Evolutionary conservation across 2,797 vertebrate genomes (phyloP), one percentile per base, ranked within the genome.

Genomic region (Sebastes itinus): DNA sequence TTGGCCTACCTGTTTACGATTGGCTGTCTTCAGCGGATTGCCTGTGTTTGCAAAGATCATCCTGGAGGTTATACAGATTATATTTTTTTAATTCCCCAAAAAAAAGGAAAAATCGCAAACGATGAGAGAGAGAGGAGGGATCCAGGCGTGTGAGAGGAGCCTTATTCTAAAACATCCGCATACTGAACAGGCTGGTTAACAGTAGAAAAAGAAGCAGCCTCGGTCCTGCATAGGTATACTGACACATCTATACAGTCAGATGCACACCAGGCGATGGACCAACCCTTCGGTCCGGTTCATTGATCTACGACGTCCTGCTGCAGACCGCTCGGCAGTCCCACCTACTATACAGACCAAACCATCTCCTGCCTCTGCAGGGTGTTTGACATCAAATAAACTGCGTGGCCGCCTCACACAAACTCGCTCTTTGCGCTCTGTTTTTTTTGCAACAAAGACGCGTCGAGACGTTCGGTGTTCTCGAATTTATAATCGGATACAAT

Each of bases 41-140:
- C 95, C 96, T 81, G 97, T 97, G 91, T 96, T 97, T 80, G 98
- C 97, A 95, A 99, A 99, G 94, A 99, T 99, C 98, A 99, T 99
- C 92, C 90, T 95, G 94, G 91, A 94, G 93, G 87, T 92, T 92
- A 42, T 42, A 85, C 30, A 64, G 84, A 85, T 85, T 23, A 35
- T 79, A 13, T 32, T 20, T 61, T 76, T 78, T 72, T 42, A 42
- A 84, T 80, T 81, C 83, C 85, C 77, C 42, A 33, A 64, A 38
- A 46, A 27, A 61, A 42, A 42, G 38, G 61, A 56, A 63, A 54
- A 74, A 80, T 78, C 73, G 88, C 82, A 66, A 72, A 42, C 78
- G 88, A 84, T 52, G 87, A 91, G 80, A 80, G 80, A 76, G 27
- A 62, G 28, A 92, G 82, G 85, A 81, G 78, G 82, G 80, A 89